Percentiles rank a stretch among this genome's conserved stretches.
These are phyloP conservation scores for Lutra lutra DNA, from an alignment of 2,797 vertebrate species.

Conservation along the genomic window DNA sequence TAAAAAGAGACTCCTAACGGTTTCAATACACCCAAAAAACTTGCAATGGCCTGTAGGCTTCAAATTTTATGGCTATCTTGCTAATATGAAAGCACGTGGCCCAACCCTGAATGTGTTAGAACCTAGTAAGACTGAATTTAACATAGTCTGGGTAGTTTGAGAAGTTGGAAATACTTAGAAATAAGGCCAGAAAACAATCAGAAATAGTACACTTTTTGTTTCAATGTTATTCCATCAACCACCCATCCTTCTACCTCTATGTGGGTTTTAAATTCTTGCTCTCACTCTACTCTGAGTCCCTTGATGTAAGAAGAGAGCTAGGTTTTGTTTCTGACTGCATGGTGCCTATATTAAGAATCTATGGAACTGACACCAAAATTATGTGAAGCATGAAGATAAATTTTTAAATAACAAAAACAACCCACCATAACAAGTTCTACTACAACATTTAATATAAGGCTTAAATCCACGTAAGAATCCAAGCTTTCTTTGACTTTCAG, in stretches of 20 bases:
- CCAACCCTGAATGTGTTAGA: not conserved
- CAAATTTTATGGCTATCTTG: not conserved
- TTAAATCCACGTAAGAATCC: not conserved
- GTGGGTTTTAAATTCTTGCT: not conserved
- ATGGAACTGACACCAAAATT: not conserved
- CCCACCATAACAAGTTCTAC: not conserved
- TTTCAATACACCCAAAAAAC: not conserved
- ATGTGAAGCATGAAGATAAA: not conserved
- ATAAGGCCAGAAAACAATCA: not conserved
- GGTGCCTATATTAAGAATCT: not conserved
- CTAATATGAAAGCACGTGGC: not conserved
- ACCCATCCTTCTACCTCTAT: not conserved
- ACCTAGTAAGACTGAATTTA: not conserved
- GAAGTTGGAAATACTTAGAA: not conserved
- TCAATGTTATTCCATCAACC: not conserved
- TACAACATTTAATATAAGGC: not conserved
- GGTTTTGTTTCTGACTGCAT: not conserved
- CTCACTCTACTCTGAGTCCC: not conserved
- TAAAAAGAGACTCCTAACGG: not conserved
- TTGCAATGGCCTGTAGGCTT: not conserved
- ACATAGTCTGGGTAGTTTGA: not conserved
- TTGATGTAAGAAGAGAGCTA: not conserved
- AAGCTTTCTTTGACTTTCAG: not conserved
- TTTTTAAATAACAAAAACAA: not conserved
- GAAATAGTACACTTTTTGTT: not conserved